These are phyloP conservation scores for Dryoscopus gambensis DNA, from an alignment of 2,113 vertebrate genomes.

Conservation along the genomic window DNA sequence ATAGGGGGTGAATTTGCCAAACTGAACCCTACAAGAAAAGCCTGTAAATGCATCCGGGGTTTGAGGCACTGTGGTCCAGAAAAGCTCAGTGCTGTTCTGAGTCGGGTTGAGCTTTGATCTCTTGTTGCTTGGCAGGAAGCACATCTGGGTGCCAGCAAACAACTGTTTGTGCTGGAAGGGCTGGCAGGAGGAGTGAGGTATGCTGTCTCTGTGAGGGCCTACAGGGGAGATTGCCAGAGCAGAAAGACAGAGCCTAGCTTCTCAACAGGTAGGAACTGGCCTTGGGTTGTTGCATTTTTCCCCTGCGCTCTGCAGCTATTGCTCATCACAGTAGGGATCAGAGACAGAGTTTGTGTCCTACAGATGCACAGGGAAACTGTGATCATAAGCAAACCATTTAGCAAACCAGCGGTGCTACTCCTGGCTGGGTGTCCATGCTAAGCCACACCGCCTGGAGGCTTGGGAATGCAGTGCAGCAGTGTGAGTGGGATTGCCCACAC, in stretches of 20 bases:
- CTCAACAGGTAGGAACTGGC: constrained; percentile 74
- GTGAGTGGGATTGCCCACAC: neutral
- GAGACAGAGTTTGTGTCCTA: neutral
- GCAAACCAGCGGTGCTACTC: neutral
- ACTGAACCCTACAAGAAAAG: neutral
- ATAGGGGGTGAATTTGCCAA: neutral
- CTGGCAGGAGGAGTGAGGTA: constrained; percentile 75
- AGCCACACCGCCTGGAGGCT: neutral
- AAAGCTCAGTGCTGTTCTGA: neutral
- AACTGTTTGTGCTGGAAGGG: constrained; percentile 65
- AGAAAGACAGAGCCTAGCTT: constrained; percentile 70
- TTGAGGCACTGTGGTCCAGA: neutral
- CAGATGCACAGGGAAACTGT: neutral
- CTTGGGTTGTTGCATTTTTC: neutral
- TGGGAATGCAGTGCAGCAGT: neutral
- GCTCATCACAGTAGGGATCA: neutral
- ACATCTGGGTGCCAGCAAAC: constrained; percentile 61
- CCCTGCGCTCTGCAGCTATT: neutral
- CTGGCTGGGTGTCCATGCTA: neutral
- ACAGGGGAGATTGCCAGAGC: constrained; percentile 75
- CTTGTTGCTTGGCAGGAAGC: constrained; percentile 64
- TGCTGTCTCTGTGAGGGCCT: constrained; percentile 76
- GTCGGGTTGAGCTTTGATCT: neutral
- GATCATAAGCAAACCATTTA: neutral
- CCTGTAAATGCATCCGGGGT: neutral